Evolutionary conservation across 2,113 vertebrate species (phyloP).

Genomic region (Deroptyus accipitrinus): DNA sequence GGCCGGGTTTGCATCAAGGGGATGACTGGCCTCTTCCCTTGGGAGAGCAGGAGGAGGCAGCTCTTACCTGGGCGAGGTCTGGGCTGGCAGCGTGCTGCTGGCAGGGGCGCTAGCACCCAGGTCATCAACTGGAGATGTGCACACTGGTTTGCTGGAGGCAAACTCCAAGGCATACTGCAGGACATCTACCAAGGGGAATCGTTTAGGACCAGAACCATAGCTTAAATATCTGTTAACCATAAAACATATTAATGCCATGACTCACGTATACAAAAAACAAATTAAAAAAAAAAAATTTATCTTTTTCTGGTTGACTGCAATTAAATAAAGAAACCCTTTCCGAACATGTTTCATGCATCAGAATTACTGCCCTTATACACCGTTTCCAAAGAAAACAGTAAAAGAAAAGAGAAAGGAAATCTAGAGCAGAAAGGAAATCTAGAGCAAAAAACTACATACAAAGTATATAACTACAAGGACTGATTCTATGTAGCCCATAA

Average conservation of each 20-base stretch:
- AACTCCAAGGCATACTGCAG: constrained; percentile 98
- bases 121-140: constrained; percentile 92
- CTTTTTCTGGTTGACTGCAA: neutral
- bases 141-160: constrained; percentile 96
- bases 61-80: constrained; percentile 80
- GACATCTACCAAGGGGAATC: constrained; percentile 97
- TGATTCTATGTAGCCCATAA: neutral
- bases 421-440: neutral
- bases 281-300: too few species aligned
- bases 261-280: neutral
- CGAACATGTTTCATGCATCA: neutral
- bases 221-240: constrained; percentile 88
- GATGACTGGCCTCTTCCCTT: neutral
- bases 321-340: neutral
- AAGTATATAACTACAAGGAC: neutral
- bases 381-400: neutral
- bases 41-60: neutral
- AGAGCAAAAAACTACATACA: neutral
- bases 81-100: constrained; percentile 78
- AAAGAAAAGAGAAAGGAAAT: neutral
- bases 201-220: constrained; percentile 97
- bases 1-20: neutral
- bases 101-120: constrained; percentile 85
- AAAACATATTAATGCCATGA: constrained; percentile 61
- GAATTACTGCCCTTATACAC: neutral